Evolutionary conservation across 2,797 vertebrate genomes (phyloP), one percentile per base, ranked within the genome.

Genomic region (Eleutherodactylus coqui): DNA sequence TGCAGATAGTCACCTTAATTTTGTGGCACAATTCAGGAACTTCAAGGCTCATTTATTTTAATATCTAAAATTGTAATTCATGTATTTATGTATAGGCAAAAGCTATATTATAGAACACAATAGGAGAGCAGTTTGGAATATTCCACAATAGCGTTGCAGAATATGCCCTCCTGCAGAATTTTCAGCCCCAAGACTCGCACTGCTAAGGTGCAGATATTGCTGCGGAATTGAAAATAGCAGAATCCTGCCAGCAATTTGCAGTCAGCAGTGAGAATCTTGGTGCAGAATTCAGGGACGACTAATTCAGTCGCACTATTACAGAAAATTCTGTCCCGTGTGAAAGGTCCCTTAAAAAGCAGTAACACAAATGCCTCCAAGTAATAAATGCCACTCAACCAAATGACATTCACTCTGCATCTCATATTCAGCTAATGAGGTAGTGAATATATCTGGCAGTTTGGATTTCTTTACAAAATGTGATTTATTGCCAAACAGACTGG

Each of bases 401-500:
- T 86, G 85, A 86, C 85, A 79, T 86, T 86, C 78, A 67, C 29
- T 27, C 34, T 82, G 53, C 75, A 78, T 75, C 85, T 53, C 49
- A 79, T 81, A 67, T 29, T 64, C 41, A 69, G 79, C 70, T 86
- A 86, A 86, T 86, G 85, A 76, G 85, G 9, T 82, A 75, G 79
- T 82, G 79, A 86, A 81, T 86, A 82, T 81, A 81, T 81, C 73
- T 86, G 85, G 85, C 85, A 86, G 79, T 67, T 82, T 64, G 51
- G 70, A 86, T 82, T 86, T 86, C 85, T 86, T 75, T 49, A 64
- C 55, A 64, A 64, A 80, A 75, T 81, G 64, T 81, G 85, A 86
- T 86, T 81, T 86, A 86, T 86, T 62, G 85, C 78, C 79, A 67
- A 67, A 81, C 70, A 58, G 45, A 72, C 70, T 86, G 70, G 85